A percentile compares a stretch with the other conserved stretches of the same genome.
Conservation (phyloP, 23 tunicate genomes). For the Styela clava region DNA sequence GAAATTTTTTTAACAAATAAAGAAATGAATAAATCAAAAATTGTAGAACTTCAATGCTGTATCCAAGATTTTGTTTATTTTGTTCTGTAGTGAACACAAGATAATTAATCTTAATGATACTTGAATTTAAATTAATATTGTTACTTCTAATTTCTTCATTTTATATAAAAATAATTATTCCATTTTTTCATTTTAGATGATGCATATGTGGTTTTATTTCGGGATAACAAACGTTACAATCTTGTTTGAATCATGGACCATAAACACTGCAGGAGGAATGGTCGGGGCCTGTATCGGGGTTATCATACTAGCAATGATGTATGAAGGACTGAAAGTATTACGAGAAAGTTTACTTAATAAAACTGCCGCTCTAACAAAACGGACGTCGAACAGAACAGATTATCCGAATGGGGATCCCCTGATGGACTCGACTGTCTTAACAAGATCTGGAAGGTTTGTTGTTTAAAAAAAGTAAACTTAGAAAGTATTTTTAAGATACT, state of each 20-base stretch:
- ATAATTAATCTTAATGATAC: too few relatives aligned
- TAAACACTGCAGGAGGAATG: slow-evolving; percentile 84
- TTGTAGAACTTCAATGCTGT: too few relatives aligned
- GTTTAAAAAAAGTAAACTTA: too few relatives aligned
- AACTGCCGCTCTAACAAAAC: slow-evolving; percentile 7
- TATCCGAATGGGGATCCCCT: slow-evolving; percentile 27
- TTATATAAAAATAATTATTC: too few relatives aligned
- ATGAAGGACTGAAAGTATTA: slow-evolving; percentile 92
- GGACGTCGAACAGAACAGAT: not conserved
- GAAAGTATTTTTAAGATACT: too few relatives aligned
- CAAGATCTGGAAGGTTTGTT: not conserved
- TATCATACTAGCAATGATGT: slow-evolving; percentile 75
- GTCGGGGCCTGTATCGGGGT: slow-evolving; percentile 85
- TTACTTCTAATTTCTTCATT: too few relatives aligned
- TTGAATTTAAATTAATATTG: too few relatives aligned
- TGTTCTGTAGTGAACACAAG: too few relatives aligned
- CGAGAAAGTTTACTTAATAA: slow-evolving; percentile 54
- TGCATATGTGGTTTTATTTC: slow-evolving; percentile 90
- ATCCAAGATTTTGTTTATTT: too few relatives aligned
- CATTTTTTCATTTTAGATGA: slow-evolving; percentile 31
- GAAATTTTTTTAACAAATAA: too few relatives aligned
- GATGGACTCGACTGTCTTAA: slow-evolving; percentile 12
- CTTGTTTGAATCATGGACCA: slow-evolving; percentile 62
- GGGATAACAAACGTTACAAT: slow-evolving; percentile 52
- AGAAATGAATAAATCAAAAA: too few relatives aligned